These are phyloP conservation scores for Delphinapterus leucas DNA, from an alignment of 2,113 vertebrate species.

Conservation along the genomic window DNA sequence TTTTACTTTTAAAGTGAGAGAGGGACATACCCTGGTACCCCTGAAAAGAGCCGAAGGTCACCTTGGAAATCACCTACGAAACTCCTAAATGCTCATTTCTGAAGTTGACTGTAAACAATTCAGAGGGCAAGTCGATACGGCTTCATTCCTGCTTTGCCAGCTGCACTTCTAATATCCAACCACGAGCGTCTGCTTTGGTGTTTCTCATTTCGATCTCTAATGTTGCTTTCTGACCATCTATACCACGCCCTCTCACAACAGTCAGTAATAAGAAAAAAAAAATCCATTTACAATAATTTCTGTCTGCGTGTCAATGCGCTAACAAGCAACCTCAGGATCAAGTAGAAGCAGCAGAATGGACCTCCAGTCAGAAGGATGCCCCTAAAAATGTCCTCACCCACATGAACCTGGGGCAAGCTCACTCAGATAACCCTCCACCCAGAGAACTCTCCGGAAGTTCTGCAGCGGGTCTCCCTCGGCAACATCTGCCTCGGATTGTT, in stretches of 20 bases:
- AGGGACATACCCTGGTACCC: neutral
- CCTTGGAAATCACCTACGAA: neutral
- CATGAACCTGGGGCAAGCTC: fast-evolving
- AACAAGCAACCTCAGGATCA: neutral
- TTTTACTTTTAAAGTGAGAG: neutral
- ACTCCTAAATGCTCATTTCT: neutral
- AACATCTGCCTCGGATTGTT: neutral
- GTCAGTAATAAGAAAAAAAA: neutral
- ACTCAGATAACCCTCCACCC: fast-evolving
- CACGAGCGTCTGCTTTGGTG: neutral
- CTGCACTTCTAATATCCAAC: neutral
- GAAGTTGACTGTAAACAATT: neutral
- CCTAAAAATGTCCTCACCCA: neutral
- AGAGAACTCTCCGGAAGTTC: neutral
- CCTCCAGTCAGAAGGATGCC: neutral
- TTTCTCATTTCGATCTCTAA: neutral
- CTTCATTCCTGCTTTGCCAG: neutral
- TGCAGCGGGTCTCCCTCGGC: neutral
- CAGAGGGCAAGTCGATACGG: neutral
- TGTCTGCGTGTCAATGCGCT: neutral
- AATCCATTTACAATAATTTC: neutral
- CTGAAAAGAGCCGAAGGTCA: neutral
- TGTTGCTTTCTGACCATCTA: neutral
- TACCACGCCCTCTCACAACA: fast-evolving
- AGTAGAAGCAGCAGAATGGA: neutral